Percentiles rank a stretch among this genome's conserved stretches.
Evolutionary conservation across 2,888 invertebrate genomes (phyloP).

Genomic region (Dascillus cervinus): DNA sequence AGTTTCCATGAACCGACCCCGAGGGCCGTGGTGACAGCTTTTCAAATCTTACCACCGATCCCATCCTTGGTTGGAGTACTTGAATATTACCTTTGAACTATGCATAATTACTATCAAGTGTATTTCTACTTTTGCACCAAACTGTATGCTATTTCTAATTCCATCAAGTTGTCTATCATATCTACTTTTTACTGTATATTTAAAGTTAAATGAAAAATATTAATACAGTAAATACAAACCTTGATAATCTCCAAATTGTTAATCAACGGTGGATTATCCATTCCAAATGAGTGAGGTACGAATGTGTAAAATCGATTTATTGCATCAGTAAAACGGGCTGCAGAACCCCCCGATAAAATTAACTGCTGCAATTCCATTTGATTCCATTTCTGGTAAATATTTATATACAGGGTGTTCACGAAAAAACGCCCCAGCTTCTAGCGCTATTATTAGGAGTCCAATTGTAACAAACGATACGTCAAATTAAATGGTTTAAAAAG

Average conservation of each 20-base stretch:
- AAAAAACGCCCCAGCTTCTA: too few species aligned
- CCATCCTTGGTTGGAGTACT: conserved; percentile 60
- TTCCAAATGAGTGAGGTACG: conserved; percentile 92
- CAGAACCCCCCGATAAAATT: conserved; percentile 46
- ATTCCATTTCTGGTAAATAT: too few species aligned
- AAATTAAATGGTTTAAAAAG: too few species aligned
- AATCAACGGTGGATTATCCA: conserved; percentile 72
- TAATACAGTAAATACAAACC: too few species aligned
- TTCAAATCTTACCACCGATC: too few species aligned
- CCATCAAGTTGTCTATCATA: conserved; percentile 88
- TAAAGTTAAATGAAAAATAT: conserved; percentile 3
- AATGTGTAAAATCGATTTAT: conserved; percentile 92
- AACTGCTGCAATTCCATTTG: conserved; percentile 58
- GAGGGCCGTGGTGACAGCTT: too few species aligned
- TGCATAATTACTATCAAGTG: conserved; percentile 73
- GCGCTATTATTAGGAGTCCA: too few species aligned
- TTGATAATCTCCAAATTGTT: conserved; percentile 67
- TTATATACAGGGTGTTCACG: too few species aligned
- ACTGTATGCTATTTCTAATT: conserved; percentile 92
- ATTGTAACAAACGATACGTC: too few species aligned
- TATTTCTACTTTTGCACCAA: conserved; percentile 52
- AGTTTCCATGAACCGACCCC: too few species aligned
- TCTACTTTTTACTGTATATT: conserved; percentile 54
- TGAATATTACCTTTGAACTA: conserved; percentile 78
- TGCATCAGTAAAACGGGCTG: conserved; percentile 64